phyloP scores from a whole-genome alignment of 1,140 invertebrate species.

The Chionoecetes opilio region DNA sequence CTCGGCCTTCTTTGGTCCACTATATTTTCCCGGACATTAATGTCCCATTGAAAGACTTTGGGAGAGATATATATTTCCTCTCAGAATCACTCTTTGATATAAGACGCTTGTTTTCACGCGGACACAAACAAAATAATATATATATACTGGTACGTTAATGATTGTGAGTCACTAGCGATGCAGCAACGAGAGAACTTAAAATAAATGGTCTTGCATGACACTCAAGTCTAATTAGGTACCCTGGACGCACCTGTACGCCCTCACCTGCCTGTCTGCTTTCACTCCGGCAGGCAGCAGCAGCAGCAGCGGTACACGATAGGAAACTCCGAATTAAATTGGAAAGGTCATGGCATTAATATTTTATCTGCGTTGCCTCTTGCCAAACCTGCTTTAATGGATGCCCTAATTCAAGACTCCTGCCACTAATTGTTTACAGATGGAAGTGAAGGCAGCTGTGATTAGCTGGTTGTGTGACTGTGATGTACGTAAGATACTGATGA shows the following conservation, averaged over 20 bases:
- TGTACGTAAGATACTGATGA: too few relatives aligned
- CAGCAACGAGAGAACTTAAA: not conserved
- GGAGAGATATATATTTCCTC: not conserved
- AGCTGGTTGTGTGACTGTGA: not conserved
- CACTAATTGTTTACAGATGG: not conserved
- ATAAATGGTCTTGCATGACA: not conserved
- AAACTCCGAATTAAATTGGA: not conserved
- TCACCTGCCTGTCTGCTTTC: not conserved
- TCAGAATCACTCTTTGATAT: not conserved
- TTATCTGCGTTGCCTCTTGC: not conserved
- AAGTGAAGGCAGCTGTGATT: not conserved
- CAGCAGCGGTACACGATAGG: not conserved
- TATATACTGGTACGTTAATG: not conserved
- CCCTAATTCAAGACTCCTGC: not conserved
- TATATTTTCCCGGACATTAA: conserved; percentile 5
- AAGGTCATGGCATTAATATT: not conserved
- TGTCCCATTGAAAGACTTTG: not conserved
- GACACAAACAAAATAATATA: not conserved
- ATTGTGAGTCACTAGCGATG: not conserved
- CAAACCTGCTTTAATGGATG: not conserved
- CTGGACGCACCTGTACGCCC: not conserved
- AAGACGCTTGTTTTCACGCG: not conserved
- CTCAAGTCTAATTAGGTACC: not conserved
- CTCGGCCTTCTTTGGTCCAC: not conserved
- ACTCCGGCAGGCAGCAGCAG: not conserved